Evolutionary conservation across 2,797 vertebrate species (phyloP).

Genomic region (Brachymystax lenok): DNA sequence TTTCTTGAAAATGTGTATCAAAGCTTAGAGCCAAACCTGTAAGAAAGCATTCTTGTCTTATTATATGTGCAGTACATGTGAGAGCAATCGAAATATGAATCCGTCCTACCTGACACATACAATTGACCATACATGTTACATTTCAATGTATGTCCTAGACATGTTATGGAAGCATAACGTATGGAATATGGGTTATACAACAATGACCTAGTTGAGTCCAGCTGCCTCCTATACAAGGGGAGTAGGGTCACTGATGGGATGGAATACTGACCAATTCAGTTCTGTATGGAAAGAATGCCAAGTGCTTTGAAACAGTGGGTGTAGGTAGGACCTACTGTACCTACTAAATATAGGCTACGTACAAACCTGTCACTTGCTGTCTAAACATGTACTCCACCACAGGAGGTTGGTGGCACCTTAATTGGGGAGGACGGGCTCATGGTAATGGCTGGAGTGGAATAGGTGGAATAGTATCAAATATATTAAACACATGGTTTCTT

Average conservation of each 20-base stretch:
- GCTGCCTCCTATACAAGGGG: not conserved
- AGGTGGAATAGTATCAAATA: no score
- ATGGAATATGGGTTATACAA: conserved; percentile 2
- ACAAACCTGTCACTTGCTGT: no score
- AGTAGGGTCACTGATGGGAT: not conserved
- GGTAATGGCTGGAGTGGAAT: no score
- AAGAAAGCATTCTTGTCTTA: no score
- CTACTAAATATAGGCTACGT: no score
- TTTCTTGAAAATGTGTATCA: not conserved
- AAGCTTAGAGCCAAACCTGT: not conserved
- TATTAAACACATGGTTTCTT: no score
- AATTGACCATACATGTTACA: not conserved
- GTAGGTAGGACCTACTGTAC: no score
- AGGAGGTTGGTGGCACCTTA: no score
- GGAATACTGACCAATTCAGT: not conserved
- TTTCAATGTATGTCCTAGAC: conserved; percentile 14
- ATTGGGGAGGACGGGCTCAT: no score
- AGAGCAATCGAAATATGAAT: not conserved
- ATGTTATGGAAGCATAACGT: conserved; percentile 54
- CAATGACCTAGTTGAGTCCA: not conserved
- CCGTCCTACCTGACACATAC: not conserved
- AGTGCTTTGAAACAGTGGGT: no score
- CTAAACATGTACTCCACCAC: no score
- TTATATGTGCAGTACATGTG: not conserved
- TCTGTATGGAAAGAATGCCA: no score